Conservation (phyloP, 2,113 vertebrate species). For the Aythya baeri region DNA sequence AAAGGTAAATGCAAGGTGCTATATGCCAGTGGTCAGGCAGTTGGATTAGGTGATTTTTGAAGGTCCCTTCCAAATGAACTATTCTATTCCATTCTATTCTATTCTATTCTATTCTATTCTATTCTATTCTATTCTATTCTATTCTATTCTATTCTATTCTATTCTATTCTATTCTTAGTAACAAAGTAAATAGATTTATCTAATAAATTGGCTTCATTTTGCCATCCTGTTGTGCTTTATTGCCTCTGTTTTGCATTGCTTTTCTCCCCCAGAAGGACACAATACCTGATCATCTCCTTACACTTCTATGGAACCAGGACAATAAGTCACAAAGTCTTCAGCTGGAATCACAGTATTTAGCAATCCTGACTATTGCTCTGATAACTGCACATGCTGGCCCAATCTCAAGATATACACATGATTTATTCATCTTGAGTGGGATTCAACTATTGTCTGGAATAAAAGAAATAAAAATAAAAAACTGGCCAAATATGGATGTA, state of each 20-base stretch:
- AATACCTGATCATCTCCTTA: not conserved
- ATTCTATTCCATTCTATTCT: not conserved
- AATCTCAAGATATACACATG: not conserved
- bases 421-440: not conserved
- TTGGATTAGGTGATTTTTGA: not conserved
- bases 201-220: not conserved
- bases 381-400: not conserved
- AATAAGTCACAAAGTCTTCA: not conserved
- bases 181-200: not conserved
- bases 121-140: not conserved
- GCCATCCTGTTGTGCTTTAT: not conserved
- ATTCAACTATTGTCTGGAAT: not conserved
- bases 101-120: not conserved
- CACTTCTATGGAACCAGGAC: not conserved
- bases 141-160: not conserved
- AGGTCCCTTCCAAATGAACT: not conserved
- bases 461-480: not conserved
- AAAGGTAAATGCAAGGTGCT: too few species aligned
- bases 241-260: not conserved
- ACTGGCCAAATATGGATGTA: slow-evolving; percentile 14
- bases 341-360: not conserved
- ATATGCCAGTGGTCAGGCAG: not conserved
- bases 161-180: not conserved
- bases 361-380: not conserved
- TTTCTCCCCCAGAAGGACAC: not conserved